A percentile compares a stretch with the other conserved stretches of the same genome.
These are phyloP conservation scores for Craniophora ligustri DNA, from an alignment of 2,888 invertebrate species.

Conservation along the genomic window DNA sequence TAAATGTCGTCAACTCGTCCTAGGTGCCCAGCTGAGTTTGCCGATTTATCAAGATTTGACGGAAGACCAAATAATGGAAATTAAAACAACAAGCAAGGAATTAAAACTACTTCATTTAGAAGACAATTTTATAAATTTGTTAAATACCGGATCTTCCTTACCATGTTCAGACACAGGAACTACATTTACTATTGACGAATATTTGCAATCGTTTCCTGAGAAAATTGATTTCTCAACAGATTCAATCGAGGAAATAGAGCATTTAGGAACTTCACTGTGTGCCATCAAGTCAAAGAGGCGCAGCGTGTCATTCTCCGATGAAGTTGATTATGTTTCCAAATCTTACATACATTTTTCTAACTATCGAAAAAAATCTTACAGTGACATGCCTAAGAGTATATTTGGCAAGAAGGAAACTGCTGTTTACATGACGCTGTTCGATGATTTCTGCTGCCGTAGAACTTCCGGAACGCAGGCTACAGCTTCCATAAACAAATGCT, in stretches of 20 bases:
- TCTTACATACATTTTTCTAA: slow-evolving; percentile 36
- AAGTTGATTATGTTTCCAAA: slow-evolving; percentile 51
- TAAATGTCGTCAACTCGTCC: slow-evolving; percentile 71
- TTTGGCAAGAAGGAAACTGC: slow-evolving; percentile 68
- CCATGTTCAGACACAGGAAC: slow-evolving; percentile 37
- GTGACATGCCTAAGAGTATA: slow-evolving; percentile 23
- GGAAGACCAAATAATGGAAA: slow-evolving; percentile 63
- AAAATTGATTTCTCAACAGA: slow-evolving; percentile 35
- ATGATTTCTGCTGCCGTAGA: slow-evolving; percentile 59
- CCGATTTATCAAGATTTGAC: slow-evolving; percentile 69
- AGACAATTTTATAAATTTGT: slow-evolving; percentile 37
- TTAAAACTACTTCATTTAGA: slow-evolving; percentile 39
- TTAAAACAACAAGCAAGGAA: slow-evolving; percentile 45
- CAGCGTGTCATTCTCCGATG: slow-evolving; percentile 61
- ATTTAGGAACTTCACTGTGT: slow-evolving; percentile 50
- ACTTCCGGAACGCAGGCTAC: slow-evolving; percentile 81
- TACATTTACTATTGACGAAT: slow-evolving; percentile 44
- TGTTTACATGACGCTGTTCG: slow-evolving; percentile 75
- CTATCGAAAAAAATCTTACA: slow-evolving; percentile 14
- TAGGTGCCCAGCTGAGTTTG: slow-evolving; percentile 76
- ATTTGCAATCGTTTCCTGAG: slow-evolving; percentile 41
- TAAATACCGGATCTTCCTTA: slow-evolving; percentile 30
- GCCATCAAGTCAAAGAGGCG: slow-evolving; percentile 55
- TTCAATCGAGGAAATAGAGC: slow-evolving; percentile 30
- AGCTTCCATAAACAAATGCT: slow-evolving; percentile 81